phyloP scores from a whole-genome alignment of 92 coral and sea anemone species.

The Palythoa grandiflora region DNA sequence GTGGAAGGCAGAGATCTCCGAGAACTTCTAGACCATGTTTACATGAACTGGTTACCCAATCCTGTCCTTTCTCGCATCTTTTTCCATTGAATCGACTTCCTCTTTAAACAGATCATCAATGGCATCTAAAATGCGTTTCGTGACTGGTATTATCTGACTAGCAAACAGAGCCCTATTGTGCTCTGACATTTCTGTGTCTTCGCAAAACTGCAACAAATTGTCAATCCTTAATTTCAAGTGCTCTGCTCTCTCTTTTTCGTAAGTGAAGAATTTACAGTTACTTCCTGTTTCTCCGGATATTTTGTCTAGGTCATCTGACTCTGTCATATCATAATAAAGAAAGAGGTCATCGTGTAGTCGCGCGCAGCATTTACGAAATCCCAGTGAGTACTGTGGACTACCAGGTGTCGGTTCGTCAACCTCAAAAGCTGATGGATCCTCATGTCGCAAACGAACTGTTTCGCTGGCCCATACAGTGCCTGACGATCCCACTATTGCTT shows the following conservation, averaged over 20 bases:
- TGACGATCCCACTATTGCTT: neutral
- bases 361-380: neutral
- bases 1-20: constrained; percentile 23
- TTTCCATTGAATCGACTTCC: neutral
- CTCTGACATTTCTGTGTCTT: constrained; percentile 51
- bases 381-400: neutral
- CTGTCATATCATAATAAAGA: neutral
- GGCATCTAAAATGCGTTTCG: constrained; percentile 17
- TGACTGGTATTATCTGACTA: constrained; percentile 26
- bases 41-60: constrained; percentile 4
- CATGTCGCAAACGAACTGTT: neutral
- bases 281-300: constrained; percentile 9
- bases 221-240: constrained; percentile 45
- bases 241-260: constrained; percentile 44
- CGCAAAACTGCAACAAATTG: constrained; percentile 44
- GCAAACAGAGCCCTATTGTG: constrained; percentile 48
- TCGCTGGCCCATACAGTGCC: neutral
- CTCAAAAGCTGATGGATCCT: neutral
- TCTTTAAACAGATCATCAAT: constrained; percentile 18
- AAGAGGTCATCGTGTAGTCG: neutral
- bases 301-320: constrained; percentile 11
- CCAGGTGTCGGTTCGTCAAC: neutral
- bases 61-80: constrained; percentile 14
- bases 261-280: constrained; percentile 27
- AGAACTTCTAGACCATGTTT: neutral